A percentile compares a stretch with the other conserved stretches of the same genome.
phyloP scores from a whole-genome alignment of 2,113 vertebrate species.

The Ploceus nigricollis region DNA sequence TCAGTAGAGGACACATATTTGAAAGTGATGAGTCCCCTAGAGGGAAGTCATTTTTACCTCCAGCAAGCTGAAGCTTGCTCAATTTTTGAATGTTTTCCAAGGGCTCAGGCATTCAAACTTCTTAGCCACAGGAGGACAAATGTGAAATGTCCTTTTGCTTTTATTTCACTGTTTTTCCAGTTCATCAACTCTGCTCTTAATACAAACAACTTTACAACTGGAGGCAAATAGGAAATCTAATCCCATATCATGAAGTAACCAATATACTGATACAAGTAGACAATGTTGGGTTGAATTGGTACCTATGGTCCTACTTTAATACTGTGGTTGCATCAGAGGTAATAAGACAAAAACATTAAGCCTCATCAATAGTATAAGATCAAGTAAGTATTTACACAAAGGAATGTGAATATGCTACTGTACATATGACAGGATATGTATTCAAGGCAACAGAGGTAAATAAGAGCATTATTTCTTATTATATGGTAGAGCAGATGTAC shows the following conservation, averaged over 20 bases:
- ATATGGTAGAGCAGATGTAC: background rate
- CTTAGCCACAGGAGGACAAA: conserved; percentile 51
- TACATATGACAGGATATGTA: background rate
- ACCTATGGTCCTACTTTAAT: background rate
- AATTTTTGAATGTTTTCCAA: background rate
- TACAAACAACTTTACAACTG: background rate
- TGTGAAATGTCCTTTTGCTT: conserved; percentile 47
- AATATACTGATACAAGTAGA: background rate
- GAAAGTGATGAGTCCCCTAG: background rate
- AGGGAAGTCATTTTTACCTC: background rate
- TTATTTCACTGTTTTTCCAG: background rate
- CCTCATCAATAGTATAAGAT: background rate
- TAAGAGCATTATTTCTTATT: background rate
- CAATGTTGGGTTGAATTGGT: background rate
- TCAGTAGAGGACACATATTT: background rate
- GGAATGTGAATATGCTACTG: background rate
- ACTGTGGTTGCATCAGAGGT: background rate
- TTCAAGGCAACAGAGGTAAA: background rate
- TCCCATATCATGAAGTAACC: background rate
- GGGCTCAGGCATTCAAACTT: background rate
- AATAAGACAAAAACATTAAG: background rate
- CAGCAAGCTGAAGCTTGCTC: background rate
- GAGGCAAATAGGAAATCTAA: conserved; percentile 8
- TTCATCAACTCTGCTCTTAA: conserved; percentile 15
- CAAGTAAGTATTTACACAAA: background rate